Conservation (phyloP, 2,113 vertebrate species). For the Monopterus albus region DNA sequence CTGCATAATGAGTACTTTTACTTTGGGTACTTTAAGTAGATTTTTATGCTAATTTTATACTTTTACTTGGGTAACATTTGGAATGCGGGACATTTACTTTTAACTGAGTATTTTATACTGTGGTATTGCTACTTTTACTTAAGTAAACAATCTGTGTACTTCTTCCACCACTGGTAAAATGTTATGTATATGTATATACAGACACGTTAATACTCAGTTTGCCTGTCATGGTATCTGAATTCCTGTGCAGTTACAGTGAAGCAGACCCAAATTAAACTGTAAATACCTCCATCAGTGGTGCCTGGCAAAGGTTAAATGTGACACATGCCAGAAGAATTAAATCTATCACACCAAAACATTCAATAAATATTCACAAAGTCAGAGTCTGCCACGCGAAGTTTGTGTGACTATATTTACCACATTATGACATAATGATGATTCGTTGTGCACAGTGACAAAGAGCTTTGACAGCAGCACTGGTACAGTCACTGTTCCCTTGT, state of each 20-base stretch:
- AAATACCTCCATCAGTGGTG: not conserved
- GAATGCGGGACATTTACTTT: no score
- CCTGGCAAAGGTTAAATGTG: not conserved
- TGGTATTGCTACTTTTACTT: no score
- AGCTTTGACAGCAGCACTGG: slow-evolving; percentile 14
- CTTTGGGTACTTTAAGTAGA: no score
- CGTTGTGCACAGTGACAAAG: slow-evolving; percentile 7
- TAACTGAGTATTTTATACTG: no score
- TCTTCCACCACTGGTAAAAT: no score
- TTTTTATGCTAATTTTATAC: no score
- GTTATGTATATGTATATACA: not conserved
- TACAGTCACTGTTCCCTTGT: slow-evolving; percentile 4
- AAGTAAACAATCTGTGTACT: no score
- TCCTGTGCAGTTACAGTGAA: not conserved
- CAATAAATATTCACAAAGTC: slow-evolving; percentile 9
- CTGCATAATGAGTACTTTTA: no score
- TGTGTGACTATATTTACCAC: not conserved
- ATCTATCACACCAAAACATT: not conserved
- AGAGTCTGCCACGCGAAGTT: not conserved
- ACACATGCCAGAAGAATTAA: not conserved
- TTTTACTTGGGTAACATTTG: no score
- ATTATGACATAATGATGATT: slow-evolving; percentile 29
- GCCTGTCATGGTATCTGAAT: not conserved
- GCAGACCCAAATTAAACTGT: slow-evolving; percentile 18
- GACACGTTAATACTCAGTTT: slow-evolving; percentile 5